Evolutionary conservation across 2,797 vertebrate species (phyloP).

Genomic region (Melanotaenia boesemani): DNA sequence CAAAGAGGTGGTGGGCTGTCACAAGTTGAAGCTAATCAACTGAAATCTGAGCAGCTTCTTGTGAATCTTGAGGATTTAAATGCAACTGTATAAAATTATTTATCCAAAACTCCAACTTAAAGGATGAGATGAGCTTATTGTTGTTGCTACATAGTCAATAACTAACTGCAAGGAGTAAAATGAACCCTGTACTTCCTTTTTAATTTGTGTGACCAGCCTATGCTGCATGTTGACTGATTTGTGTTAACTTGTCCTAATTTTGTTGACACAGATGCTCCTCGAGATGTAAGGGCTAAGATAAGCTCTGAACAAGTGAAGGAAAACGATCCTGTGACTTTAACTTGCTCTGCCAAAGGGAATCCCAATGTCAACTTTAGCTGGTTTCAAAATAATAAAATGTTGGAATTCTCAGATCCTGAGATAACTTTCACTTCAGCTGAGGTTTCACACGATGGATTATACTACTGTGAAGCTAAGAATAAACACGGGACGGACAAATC

Average conservation of each 20-base stretch:
- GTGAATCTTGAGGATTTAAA: neutral
- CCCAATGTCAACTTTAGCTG: constrained; percentile 45
- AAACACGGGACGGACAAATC: rapidly evolving
- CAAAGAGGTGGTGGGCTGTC: too few species aligned
- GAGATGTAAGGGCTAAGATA: rapidly evolving
- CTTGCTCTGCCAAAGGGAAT: constrained; percentile 58
- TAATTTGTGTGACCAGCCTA: neutral
- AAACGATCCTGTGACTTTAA: constrained; percentile 40
- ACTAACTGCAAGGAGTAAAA: neutral
- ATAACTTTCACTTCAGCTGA: neutral
- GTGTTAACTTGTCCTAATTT: neutral
- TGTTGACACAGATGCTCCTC: constrained; percentile 68
- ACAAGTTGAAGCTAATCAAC: too few species aligned
- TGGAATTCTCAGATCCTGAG: rapidly evolving
- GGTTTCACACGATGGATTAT: constrained; percentile 41
- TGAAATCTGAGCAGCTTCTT: neutral
- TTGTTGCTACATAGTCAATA: neutral
- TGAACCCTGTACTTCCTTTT: neutral
- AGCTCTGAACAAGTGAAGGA: rapidly evolving
- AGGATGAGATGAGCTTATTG: neutral
- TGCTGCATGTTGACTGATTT: neutral
- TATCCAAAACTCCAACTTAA: neutral
- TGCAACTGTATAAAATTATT: neutral
- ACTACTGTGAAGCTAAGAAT: constrained; percentile 64
- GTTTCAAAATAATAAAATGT: neutral